Conservation (phyloP, 2,113 vertebrate genomes). For the Spheniscus mendiculus region DNA sequence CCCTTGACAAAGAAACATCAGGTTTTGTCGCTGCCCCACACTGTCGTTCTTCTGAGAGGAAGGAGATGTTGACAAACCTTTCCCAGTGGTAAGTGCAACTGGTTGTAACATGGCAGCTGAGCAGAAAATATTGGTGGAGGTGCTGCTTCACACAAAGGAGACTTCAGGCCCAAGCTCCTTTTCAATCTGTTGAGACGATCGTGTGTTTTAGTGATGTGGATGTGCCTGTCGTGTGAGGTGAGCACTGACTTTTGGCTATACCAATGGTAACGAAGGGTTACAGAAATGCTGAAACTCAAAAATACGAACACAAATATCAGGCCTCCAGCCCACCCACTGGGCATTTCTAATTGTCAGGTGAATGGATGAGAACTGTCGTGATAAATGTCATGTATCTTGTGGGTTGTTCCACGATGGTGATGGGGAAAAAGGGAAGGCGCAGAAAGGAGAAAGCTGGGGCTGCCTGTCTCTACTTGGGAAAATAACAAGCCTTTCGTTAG, state of each 20-base stretch:
- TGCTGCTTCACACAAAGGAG: background rate
- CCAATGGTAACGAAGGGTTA: conserved; percentile 65
- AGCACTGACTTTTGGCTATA: background rate
- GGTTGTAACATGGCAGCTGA: background rate
- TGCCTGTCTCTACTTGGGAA: background rate
- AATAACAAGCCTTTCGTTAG: background rate
- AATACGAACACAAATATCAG: conserved; percentile 60
- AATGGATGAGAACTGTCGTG: conserved; percentile 69
- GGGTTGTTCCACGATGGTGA: background rate
- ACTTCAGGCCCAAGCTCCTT: background rate
- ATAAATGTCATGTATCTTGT: conserved; percentile 77
- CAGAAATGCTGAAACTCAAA: conserved; percentile 47
- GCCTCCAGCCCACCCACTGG: conserved; percentile 39
- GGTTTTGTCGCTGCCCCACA: background rate
- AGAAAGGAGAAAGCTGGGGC: background rate
- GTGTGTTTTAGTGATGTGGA: background rate
- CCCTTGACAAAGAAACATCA: background rate
- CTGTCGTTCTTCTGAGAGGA: background rate
- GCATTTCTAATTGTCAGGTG: conserved; percentile 74
- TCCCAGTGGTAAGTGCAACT: background rate
- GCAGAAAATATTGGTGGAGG: background rate
- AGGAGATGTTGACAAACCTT: background rate
- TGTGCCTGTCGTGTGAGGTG: background rate
- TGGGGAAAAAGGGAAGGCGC: background rate
- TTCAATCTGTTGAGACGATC: background rate